Percentiles rank a stretch among this genome's conserved stretches.
Conservation (phyloP, 2,797 vertebrate species). For the Denticeps clupeoides region DNA sequence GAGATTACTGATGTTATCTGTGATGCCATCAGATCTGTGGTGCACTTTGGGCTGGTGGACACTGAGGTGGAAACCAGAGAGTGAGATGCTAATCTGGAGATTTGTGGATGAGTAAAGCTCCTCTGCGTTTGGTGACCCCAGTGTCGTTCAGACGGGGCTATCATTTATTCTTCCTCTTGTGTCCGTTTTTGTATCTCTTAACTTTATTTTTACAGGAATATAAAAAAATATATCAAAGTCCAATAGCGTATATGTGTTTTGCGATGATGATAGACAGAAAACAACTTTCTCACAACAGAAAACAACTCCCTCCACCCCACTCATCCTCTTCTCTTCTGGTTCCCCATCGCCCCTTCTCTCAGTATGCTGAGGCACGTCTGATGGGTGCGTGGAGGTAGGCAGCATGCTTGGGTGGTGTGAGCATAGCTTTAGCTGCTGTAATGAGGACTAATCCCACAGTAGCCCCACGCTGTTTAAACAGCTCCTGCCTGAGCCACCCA, state of each 20-base stretch:
- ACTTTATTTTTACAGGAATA: too few species aligned
- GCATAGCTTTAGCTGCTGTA: conserved; percentile 96
- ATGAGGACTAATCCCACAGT: conserved; percentile 93
- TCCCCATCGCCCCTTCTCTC: conserved; percentile 15
- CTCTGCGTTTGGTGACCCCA: conserved; percentile 42
- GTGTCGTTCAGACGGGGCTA: too few species aligned
- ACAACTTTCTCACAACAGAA: not conserved
- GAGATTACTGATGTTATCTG: conserved; percentile 55
- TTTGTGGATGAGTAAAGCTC: conserved; percentile 66
- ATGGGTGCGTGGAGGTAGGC: conserved; percentile 60
- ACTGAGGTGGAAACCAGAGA: conserved; percentile 52
- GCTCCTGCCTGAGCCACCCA: conserved; percentile 77
- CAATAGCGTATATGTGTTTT: too few species aligned
- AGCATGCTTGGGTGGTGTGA: conserved; percentile 63
- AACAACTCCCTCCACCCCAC: conserved; percentile 1
- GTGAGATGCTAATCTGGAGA: conserved; percentile 61
- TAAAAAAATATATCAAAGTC: too few species aligned
- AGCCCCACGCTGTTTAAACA: conserved; percentile 78
- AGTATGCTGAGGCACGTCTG: conserved; percentile 73
- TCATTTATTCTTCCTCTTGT: conserved; percentile 23
- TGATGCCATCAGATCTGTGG: conserved; percentile 63
- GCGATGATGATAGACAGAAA: too few species aligned
- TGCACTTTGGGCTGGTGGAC: conserved; percentile 23
- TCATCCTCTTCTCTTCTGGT: conserved; percentile 13
- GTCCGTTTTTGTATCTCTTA: conserved; percentile 1